A percentile compares a stretch with the other conserved stretches of the same genome.
phyloP scores from a whole-genome alignment of 2,888 invertebrate species.

The Pegoplata infirma region DNA sequence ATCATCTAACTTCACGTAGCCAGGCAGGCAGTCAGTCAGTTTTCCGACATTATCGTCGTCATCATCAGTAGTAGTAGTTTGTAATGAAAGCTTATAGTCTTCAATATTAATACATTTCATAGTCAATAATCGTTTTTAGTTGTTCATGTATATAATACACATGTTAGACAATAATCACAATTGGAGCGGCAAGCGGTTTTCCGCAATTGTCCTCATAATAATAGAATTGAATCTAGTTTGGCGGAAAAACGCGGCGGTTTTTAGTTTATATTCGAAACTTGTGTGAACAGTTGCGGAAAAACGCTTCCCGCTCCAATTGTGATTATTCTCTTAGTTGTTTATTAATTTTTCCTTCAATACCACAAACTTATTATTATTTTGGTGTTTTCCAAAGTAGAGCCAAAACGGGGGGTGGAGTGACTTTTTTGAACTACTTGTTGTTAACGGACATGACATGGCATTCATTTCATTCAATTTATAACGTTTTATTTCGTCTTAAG shows the following conservation, averaged over 20 bases:
- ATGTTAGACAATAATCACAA: too few relatives aligned
- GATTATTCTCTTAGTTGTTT: background rate
- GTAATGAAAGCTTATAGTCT: background rate
- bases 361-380: constrained; percentile 15
- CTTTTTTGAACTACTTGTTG: background rate
- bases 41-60: background rate
- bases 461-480: background rate
- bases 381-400: background rate
- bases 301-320: background rate
- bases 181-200: too few relatives aligned
- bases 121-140: constrained; percentile 16
- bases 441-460: constrained; percentile 25
- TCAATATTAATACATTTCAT: constrained; percentile 18
- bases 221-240: too few relatives aligned
- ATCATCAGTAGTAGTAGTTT: background rate
- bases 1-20: background rate
- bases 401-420: background rate
- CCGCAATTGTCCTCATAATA: too few relatives aligned
- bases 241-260: too few relatives aligned
- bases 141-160: background rate
- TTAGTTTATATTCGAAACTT: too few relatives aligned
- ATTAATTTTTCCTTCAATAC: background rate
- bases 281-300: background rate
- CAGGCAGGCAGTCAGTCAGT: background rate
- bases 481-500: background rate